Evolutionary conservation across 2,888 invertebrate genomes (phyloP).

Genomic region (Cephalotes varians): DNA sequence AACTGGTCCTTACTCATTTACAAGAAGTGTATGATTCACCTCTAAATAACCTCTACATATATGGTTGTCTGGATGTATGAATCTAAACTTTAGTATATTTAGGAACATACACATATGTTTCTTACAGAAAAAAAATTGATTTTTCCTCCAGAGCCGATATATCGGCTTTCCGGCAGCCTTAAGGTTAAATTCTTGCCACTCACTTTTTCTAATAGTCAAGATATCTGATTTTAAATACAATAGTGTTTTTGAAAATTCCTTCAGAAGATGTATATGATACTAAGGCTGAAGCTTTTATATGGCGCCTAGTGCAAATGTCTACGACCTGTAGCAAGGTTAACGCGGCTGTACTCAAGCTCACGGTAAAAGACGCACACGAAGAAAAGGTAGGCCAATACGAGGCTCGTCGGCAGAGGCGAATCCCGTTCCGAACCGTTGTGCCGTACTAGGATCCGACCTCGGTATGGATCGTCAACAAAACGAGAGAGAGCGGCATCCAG

Average conservation of each 20-base stretch:
- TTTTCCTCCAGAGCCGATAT: too few species aligned
- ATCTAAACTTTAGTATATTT: too few species aligned
- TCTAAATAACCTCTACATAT: too few species aligned
- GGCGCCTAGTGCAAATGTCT: slow-evolving; percentile 14
- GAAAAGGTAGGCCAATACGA: slow-evolving; percentile 13
- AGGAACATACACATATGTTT: too few species aligned
- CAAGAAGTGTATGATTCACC: too few species aligned
- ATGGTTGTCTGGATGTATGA: too few species aligned
- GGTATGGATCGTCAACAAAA: slow-evolving; percentile 66
- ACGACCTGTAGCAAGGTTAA: slow-evolving; percentile 70
- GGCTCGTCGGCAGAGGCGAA: slow-evolving; percentile 59
- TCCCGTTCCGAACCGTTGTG: slow-evolving; percentile 72
- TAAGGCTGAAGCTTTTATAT: not conserved
- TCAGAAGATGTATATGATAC: not conserved
- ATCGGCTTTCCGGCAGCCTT: too few species aligned
- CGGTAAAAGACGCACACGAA: slow-evolving; percentile 68
- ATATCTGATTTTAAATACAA: not conserved
- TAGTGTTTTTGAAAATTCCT: not conserved
- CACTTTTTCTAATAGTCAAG: not conserved
- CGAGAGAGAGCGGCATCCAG: slow-evolving; percentile 48
- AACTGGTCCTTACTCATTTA: too few species aligned
- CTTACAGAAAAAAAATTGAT: too few species aligned
- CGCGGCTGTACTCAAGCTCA: slow-evolving; percentile 64
- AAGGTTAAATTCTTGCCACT: too few species aligned
- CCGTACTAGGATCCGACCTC: slow-evolving; percentile 73